Evolutionary conservation across 2,888 invertebrate species (phyloP).

Genomic region (Hydrotaea cyrtoneurina): DNA sequence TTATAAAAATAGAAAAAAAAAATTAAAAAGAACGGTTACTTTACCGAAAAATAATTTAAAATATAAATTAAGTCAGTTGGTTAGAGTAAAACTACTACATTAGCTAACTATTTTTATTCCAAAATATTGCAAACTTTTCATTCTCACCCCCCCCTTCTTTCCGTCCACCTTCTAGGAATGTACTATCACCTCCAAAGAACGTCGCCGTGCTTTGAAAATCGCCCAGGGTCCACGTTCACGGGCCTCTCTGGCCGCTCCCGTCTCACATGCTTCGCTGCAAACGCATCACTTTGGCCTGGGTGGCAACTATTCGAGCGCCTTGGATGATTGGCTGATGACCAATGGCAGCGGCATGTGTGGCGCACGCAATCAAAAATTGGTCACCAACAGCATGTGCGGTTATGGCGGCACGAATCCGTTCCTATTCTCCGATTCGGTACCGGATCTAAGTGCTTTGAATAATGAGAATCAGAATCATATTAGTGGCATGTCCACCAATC

Average conservation of each 20-base stretch:
- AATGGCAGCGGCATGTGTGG: slow-evolving; percentile 79
- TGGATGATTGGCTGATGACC: slow-evolving; percentile 83
- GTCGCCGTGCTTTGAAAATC: slow-evolving; percentile 83
- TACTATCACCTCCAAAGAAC: slow-evolving; percentile 84
- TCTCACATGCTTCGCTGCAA: slow-evolving; percentile 79
- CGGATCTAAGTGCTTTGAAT: slow-evolving; percentile 79
- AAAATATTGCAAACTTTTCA: no score
- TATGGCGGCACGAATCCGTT: slow-evolving; percentile 79
- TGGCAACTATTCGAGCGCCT: slow-evolving; percentile 82
- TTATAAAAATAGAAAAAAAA: no score
- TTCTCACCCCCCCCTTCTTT: no score
- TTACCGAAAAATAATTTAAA: no score
- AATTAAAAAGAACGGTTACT: no score
- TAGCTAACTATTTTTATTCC: no score
- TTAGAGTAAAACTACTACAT: no score
- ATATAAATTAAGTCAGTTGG: no score
- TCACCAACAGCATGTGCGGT: slow-evolving; percentile 75
- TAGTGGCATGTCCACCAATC: slow-evolving; percentile 79
- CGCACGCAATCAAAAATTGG: slow-evolving; percentile 81
- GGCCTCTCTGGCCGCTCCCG: slow-evolving; percentile 80
- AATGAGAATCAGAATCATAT: slow-evolving; percentile 79
- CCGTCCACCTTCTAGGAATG: slow-evolving; percentile 81
- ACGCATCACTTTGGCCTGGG: slow-evolving; percentile 79
- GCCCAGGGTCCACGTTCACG: slow-evolving; percentile 80
- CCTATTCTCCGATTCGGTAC: slow-evolving; percentile 80